Conservation (phyloP, 2,113 vertebrate genomes). For the Gymnobelideus leadbeateri region DNA sequence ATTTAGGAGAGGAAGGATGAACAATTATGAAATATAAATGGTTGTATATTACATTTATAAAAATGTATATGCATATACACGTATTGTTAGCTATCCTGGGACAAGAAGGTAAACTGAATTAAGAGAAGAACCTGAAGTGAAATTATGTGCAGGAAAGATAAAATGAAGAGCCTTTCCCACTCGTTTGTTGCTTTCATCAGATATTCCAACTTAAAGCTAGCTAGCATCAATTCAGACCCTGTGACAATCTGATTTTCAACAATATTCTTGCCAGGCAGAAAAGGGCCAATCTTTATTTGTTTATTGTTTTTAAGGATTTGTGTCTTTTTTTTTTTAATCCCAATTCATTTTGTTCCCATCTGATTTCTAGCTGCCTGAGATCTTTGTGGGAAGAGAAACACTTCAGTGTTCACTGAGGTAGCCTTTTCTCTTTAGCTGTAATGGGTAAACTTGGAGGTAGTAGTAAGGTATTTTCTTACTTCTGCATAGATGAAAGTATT, state of each 20-base stretch:
- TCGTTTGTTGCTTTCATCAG: not conserved
- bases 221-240: slow-evolving; percentile 36
- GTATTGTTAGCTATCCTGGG: not conserved
- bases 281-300: not conserved
- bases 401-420: not conserved
- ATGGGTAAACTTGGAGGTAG: not conserved
- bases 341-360: slow-evolving; percentile 11
- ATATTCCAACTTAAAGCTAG: not conserved
- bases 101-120: not conserved
- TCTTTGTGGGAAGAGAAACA: not conserved
- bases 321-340: not conserved
- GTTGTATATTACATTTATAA: slow-evolving; percentile 8
- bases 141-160: not conserved
- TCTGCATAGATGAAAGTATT: not conserved
- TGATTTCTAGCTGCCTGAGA: slow-evolving; percentile 19
- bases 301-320: not conserved
- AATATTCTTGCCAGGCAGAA: not conserved
- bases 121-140: not conserved
- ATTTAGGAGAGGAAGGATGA: not conserved
- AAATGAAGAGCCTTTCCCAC: not conserved
- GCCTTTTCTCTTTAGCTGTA: slow-evolving; percentile 12
- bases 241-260: not conserved
- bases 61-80: slow-evolving; percentile 12
- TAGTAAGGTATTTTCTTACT: not conserved
- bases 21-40: slow-evolving; percentile 9